Conservation (phyloP, 92 coral and sea anemone species). For the Phenganax marumi region DNA sequence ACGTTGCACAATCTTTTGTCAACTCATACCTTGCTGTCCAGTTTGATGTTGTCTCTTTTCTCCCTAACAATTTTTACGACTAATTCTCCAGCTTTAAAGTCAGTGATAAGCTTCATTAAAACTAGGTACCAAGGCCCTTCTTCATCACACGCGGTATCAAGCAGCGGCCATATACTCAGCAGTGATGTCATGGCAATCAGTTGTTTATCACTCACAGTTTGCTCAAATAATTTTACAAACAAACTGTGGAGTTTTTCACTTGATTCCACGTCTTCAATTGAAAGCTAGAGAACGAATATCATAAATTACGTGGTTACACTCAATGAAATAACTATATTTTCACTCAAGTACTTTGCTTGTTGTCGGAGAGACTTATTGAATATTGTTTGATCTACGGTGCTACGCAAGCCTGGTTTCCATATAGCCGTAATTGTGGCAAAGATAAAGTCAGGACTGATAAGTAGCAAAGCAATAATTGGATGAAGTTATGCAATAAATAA, state of each 20-base stretch:
- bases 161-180: constrained; percentile 85
- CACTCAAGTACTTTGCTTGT: no score
- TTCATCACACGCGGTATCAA: constrained; percentile 57
- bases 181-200: constrained; percentile 67
- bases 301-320: not conserved
- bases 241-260: constrained; percentile 77
- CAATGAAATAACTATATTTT: not conserved
- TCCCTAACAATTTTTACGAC: constrained; percentile 64
- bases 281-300: constrained; percentile 53
- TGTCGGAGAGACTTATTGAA: no score
- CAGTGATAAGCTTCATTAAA: constrained; percentile 59
- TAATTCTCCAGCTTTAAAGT: constrained; percentile 65
- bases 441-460: no score
- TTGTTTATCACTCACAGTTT: constrained; percentile 61
- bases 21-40: constrained; percentile 69
- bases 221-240: constrained; percentile 62
- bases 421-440: no score
- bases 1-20: not conserved
- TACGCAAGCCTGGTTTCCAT: no score
- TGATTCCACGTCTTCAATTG: constrained; percentile 79
- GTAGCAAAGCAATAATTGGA: no score
- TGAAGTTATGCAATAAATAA: no score
- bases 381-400: no score
- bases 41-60: constrained; percentile 56
- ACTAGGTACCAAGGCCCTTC: constrained; percentile 48